These are phyloP conservation scores for human (Homo sapiens) DNA, from an alignment of 2,113 vertebrate genomes.

Conservation along the genomic window DNA sequence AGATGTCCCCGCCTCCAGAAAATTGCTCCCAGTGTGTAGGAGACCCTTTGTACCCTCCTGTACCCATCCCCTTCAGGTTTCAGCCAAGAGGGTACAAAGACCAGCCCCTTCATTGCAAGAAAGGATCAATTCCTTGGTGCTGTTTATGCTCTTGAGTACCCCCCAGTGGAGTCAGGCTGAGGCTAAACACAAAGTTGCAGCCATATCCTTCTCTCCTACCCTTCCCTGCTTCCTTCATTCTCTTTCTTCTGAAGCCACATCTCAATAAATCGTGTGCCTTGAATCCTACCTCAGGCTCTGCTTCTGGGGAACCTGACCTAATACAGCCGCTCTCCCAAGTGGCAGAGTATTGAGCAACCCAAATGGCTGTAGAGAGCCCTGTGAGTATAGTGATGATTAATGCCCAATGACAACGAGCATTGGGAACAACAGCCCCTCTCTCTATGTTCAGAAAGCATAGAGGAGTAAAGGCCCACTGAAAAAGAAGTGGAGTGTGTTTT, in stretches of 20 bases:
- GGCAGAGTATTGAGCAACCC: background rate
- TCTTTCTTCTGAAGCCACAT: background rate
- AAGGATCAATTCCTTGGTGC: background rate
- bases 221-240: slow-evolving; percentile 25
- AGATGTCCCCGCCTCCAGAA: slow-evolving; percentile 1
- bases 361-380: background rate
- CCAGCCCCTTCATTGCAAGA: background rate
- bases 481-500: slow-evolving; percentile 8
- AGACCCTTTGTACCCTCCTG: background rate
- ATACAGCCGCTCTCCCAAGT: background rate
- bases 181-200: background rate
- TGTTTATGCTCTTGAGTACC: background rate
- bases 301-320: background rate
- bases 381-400: background rate
- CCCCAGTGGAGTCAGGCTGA: background rate
- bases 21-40: background rate
- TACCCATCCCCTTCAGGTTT: background rate
- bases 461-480: background rate
- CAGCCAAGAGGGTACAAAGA: background rate
- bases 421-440: background rate
- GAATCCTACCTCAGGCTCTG: background rate
- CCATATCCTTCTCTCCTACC: background rate
- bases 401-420: background rate
- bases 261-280: background rate
- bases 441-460: background rate